Base-by-base conservation (phyloP, 2,797 vertebrate genomes). In the Cossypha polioptera region DNA sequence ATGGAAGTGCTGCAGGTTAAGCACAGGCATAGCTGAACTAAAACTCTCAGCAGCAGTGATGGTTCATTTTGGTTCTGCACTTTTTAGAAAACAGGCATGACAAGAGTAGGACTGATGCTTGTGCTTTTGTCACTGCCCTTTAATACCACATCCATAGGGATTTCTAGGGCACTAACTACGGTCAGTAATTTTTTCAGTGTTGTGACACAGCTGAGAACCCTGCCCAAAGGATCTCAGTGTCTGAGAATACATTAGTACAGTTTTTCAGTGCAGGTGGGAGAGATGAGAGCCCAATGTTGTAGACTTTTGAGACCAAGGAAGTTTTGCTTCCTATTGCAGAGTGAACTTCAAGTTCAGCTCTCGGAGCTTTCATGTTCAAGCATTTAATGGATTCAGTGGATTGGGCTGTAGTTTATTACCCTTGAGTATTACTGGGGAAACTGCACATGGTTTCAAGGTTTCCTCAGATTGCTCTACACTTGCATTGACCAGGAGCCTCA, bases 1-100 rank as follows among this genome's bases (percentile, higher is more conserved):
- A 88, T 77, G 67, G 68, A 90, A 86, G 50, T 82, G 93, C 61
- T 94, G 47, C 78, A 94, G 83, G 67, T 95, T 92, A 74, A 90
- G 48, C 63, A 74, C 53, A 93, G 61, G 24, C 10, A 4, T 71
- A 73, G 89, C 45, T 51, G 69, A 73, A 85, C 16, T 79, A 61
- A 87, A 90, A 24, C 55, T 57, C 55, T 76, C 38, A 77, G 67
- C 48, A 86, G 16, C 71, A 71, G 25, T 25, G 45, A 74, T 0
- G 17, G 53, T 61, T 57, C 78, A 35, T 85, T 94, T 85, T 79
- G 24, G 21, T 76, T 67, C 55, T 17, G 16, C 36, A 8, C 2
- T 54, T 90, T 71, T 68, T 43, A 62, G 36, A 86, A 80, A 90
- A 86, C 1, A 72, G 4, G 22, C 13, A 59, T 29, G 28, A 58